Percentiles rank a stretch among this genome's conserved stretches.
Evolutionary conservation across 2,888 invertebrate species (phyloP).

Genomic region (Morpho helenor): DNA sequence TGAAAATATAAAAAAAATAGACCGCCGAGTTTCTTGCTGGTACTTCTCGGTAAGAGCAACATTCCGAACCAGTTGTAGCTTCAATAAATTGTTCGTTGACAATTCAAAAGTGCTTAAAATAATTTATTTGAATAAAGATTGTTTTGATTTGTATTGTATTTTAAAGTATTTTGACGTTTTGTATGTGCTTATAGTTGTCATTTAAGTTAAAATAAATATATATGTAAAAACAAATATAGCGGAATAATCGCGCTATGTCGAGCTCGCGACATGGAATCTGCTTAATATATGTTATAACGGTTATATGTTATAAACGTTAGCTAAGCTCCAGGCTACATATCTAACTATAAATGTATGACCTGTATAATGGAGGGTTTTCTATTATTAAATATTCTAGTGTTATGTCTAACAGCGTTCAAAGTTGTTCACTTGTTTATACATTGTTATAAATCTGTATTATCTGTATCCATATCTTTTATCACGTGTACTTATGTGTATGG

Average conservation of each 20-base stretch:
- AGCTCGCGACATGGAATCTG: conserved; percentile 10
- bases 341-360: conserved; percentile 52
- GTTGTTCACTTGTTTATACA: conserved; percentile 77
- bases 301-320: conserved; percentile 65
- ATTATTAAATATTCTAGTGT: conserved; percentile 69
- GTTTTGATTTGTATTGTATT: no score
- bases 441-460: conserved; percentile 57
- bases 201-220: neutral
- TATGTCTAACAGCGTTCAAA: conserved; percentile 71
- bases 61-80: no score
- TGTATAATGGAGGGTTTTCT: conserved; percentile 60
- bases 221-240: neutral
- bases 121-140: no score
- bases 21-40: no score
- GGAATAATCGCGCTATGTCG: neutral
- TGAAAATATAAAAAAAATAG: no score
- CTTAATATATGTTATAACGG: conserved; percentile 36
- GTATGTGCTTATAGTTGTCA: no score
- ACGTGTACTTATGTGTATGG: conserved; percentile 68
- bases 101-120: no score
- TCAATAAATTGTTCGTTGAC: no score
- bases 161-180: no score
- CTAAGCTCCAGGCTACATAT: conserved; percentile 74
- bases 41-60: no score
- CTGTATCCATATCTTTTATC: conserved; percentile 75